A percentile compares a stretch with the other conserved stretches of the same genome.
Evolutionary conservation across 2,113 vertebrate genomes (phyloP).

Genomic region (Fulica atra): DNA sequence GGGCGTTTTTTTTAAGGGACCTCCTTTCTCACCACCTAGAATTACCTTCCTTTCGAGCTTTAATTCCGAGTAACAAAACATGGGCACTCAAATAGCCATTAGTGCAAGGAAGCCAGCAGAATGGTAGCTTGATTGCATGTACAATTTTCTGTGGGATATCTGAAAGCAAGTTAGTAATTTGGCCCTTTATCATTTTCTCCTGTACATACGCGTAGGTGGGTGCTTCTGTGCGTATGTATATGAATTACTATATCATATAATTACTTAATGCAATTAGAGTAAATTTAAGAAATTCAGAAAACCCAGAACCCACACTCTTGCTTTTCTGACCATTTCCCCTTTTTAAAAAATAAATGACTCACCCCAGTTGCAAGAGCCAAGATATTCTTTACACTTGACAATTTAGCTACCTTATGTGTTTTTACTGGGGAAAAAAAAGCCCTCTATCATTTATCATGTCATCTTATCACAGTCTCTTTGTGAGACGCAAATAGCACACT

Average conservation of each 20-base stretch:
- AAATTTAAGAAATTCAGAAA: constrained; percentile 28
- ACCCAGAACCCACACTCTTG: not conserved
- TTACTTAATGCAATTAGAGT: constrained; percentile 49
- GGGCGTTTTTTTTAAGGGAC: not conserved
- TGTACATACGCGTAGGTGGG: constrained; percentile 23
- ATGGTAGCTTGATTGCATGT: constrained; percentile 42
- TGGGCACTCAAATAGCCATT: constrained; percentile 51
- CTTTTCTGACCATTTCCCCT: constrained; percentile 52
- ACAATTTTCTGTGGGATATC: constrained; percentile 47
- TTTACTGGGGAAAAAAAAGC: constrained; percentile 68
- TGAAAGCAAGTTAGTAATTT: constrained; percentile 59
- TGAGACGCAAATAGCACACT: constrained; percentile 89
- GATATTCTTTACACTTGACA: constrained; percentile 72
- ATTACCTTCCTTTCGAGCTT: constrained; percentile 39
- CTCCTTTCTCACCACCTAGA: constrained; percentile 7
- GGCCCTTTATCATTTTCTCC: constrained; percentile 53
- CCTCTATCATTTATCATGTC: constrained; percentile 89
- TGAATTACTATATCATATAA: constrained; percentile 39
- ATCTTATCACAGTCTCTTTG: constrained; percentile 91
- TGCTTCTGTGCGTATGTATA: constrained; percentile 10
- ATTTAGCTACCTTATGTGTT: constrained; percentile 80
- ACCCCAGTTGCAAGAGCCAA: constrained; percentile 44
- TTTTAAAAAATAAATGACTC: constrained; percentile 71
- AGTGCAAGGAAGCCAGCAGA: constrained; percentile 42
- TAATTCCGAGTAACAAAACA: constrained; percentile 66